Evolutionary conservation across 2,888 invertebrate genomes (phyloP), one percentile per base, ranked within the genome.

Genomic region (Troilus luridus): DNA sequence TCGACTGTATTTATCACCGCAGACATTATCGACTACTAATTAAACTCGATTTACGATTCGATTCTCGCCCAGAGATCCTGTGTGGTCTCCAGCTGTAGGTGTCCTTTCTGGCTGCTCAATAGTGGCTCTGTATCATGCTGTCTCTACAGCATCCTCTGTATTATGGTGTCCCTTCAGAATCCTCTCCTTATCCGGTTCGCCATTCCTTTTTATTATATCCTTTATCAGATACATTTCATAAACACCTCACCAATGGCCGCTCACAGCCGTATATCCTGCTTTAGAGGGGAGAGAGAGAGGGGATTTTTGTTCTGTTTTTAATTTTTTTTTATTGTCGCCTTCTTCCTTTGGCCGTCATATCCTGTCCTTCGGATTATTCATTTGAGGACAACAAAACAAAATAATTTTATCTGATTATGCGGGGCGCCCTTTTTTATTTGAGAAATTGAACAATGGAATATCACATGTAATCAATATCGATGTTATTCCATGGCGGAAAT

Each of bases 181-280:
- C 56, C 85, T 58, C 21, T 85, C 85, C 56, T 85, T 85, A 85
- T 85, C 56, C 85, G 85, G 85, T n/a, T n/a, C n/a, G 56, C 85
- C 85, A 58, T 85, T 85, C 85, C 85, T 85, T 58, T 58, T 85
- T 85, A 85, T 85, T 85, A 85, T n/a, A 56, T 85, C 1, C 85
- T 85, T 85, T 85, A 85, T 85, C 85, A 12, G 56, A 85, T 85
- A 85, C 85, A 85, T 85, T 85, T 85, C 56, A 56, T 85, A 85
- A 85, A 85, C 85, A 85, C 85, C 85, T 85, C 56, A n/a, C 0
- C 56, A 56, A 85, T 58, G n/a, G 54, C 56, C n/a, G 85, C 85
- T 9, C 85, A 11, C 11, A n/a, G n/a, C 56, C 85, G n/a, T 85
- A 85, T 6, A 85, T 85, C 85, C 85, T 85, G 56, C 85, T 85